Conservation (phyloP, 2,797 vertebrate species). For the Argya squamiceps region DNA sequence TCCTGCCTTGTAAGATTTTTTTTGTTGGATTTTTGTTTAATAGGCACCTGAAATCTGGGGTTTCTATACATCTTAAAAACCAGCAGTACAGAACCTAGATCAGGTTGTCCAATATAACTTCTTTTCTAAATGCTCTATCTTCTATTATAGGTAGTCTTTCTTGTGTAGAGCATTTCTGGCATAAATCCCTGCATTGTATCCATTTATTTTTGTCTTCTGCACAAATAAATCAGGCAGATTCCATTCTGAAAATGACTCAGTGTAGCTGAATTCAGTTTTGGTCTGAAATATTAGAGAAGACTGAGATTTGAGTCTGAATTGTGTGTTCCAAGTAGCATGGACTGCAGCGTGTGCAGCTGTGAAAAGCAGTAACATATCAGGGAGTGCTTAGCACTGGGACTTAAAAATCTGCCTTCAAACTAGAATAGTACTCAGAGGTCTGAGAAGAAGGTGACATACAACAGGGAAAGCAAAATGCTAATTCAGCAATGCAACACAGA, state of each 20-base stretch:
- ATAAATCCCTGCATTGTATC: not conserved
- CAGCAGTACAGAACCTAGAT: not conserved
- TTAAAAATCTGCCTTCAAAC: not conserved
- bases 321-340: not conserved
- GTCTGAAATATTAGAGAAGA: not conserved
- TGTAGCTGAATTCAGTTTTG: not conserved
- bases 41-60: not conserved
- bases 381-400: not conserved
- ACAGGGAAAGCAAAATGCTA: not conserved
- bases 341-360: not conserved
- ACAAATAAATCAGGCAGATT: not conserved
- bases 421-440: not conserved
- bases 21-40: not conserved
- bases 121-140: not conserved
- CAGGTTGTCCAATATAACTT: not conserved
- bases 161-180: not conserved
- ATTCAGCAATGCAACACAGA: not conserved
- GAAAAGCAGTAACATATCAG: not conserved
- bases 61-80: not conserved
- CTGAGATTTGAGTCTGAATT: not conserved
- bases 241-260: not conserved
- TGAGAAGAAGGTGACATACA: not conserved
- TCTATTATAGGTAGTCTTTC: not conserved
- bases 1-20: not conserved
- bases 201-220: not conserved